Conservation (phyloP, 2,888 invertebrate species). For the Hypolimnas misippus region DNA sequence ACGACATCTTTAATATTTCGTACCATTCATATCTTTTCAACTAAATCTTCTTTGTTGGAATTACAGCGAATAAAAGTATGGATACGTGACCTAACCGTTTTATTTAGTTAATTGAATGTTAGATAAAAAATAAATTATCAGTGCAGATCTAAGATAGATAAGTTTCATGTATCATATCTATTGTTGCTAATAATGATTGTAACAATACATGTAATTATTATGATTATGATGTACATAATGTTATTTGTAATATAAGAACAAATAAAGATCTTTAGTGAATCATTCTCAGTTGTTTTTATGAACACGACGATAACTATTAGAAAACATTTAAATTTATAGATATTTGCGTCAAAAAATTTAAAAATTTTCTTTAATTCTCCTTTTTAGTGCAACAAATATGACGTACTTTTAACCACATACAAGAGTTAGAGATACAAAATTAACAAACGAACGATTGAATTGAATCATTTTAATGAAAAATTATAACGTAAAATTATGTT, state of each 20-base stretch:
- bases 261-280: conserved; percentile 81
- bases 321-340: background rate
- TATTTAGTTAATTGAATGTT: conserved; percentile 33
- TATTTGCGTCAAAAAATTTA: too few relatives aligned
- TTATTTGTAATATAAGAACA: conserved; percentile 80
- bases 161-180: conserved; percentile 42
- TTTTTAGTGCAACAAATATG: too few relatives aligned
- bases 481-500: too few relatives aligned
- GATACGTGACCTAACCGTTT: conserved; percentile 36
- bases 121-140: conserved; percentile 34
- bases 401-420: too few relatives aligned
- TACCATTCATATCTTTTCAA: background rate
- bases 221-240: conserved; percentile 76
- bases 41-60: conserved; percentile 6
- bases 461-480: too few relatives aligned
- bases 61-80: conserved; percentile 1
- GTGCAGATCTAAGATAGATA: conserved; percentile 37
- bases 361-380: too few relatives aligned
- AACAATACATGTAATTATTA: conserved; percentile 63
- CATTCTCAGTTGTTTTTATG: conserved; percentile 44
- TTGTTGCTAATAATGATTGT: conserved; percentile 57
- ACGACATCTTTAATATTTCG: background rate
- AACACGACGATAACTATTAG: background rate
- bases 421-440: too few relatives aligned
- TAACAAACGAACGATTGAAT: too few relatives aligned